Evolutionary conservation across 2,888 invertebrate species (phyloP).

Genomic region (Eupithecia abbreviata): DNA sequence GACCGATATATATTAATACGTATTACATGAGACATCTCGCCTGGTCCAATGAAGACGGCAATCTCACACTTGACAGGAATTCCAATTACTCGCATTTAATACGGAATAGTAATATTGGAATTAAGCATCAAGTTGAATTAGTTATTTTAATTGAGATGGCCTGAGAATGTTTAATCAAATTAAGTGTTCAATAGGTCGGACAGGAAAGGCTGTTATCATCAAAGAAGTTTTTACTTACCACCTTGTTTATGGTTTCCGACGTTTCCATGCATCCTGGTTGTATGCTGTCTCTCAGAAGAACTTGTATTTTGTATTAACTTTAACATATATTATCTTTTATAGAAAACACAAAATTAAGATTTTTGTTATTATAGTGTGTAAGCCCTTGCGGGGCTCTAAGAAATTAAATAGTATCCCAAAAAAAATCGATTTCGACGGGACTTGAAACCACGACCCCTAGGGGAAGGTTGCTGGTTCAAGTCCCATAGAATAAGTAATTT

Average conservation of each 20-base stretch:
- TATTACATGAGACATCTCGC: constrained; percentile 58
- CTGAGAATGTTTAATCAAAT: constrained; percentile 11
- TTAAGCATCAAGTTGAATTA: constrained; percentile 36
- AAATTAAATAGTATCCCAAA: no score
- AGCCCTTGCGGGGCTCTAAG: no score
- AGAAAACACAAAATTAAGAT: no score
- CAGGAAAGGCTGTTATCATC: not conserved
- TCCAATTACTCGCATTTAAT: constrained; percentile 68
- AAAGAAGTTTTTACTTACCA: not conserved
- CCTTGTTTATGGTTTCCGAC: not conserved
- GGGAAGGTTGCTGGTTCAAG: no score
- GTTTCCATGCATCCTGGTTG: not conserved
- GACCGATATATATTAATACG: constrained; percentile 49
- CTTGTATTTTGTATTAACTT: no score
- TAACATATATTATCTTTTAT: no score
- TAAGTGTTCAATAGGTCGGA: not conserved
- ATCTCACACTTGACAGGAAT: constrained; percentile 68
- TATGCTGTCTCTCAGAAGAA: not conserved
- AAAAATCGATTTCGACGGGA: no score
- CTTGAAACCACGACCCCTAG: no score
- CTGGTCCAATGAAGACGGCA: constrained; percentile 59
- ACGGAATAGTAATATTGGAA: constrained; percentile 52
- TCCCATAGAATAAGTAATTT: no score
- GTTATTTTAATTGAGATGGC: constrained; percentile 15
- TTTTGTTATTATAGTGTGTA: no score